Evolutionary conservation across 2,888 invertebrate species (phyloP), one percentile per base, ranked within the genome.

Genomic region (Oscheius sp.): DNA sequence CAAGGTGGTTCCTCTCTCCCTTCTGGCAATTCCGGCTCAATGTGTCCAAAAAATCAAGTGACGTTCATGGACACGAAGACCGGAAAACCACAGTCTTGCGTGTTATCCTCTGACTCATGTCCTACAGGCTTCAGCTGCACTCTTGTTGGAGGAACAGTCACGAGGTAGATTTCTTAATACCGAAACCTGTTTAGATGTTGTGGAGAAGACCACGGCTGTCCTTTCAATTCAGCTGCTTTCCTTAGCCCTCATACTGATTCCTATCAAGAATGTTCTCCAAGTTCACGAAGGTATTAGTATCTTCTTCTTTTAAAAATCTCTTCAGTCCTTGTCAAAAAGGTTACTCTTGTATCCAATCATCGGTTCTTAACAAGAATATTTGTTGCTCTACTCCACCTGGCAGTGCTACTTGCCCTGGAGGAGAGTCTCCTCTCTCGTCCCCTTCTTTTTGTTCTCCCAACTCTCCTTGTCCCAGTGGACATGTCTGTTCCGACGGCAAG

Each of bases 101-200:
- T 80, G 17, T 69, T 85, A 22, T 67, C 74, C 24, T 73, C 77
- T 24, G 72, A 73, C 26, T 74, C 80, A 8, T 85, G 85, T 64
- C 85, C 85, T 6, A 68, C 75, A 33, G 85, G 85, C 28, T 85
- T 85, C 59, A 82, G 80, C 33, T 85, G 85, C 70, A 84, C 81
- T 67, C 66, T 85, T 14, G 80, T 85, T 9, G 77, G 79, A 9
- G 83, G 82, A 38, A 75, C 76, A 17, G 77, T 80, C 17, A 84
- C 85, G 1, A 70, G 82, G 28, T 64, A 38, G 22, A 2, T 12
- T 49, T 49, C 47, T 6, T 12, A 4, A 8, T 32, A 2, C 20
- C 36, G 2, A 5, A 4, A 1, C 32, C 3, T 4, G 28, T 67
- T 38, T 22, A 56, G 77, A 72, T 85, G 85, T 64, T 85, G 85